Conservation (phyloP, 2,113 vertebrate genomes). For the Cygnus buccinator region DNA sequence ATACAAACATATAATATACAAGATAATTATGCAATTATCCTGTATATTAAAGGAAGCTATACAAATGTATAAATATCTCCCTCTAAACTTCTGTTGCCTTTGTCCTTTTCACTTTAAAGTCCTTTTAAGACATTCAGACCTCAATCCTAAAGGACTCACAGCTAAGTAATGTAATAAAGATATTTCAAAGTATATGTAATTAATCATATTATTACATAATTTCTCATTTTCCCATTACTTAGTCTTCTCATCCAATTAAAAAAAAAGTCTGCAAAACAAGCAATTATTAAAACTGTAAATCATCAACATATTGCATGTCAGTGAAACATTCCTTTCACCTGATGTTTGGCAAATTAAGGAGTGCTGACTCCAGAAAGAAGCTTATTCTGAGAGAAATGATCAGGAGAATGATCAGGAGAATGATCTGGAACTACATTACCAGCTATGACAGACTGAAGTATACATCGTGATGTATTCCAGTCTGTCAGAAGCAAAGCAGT, state of each 20-base stretch:
- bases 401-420: background rate
- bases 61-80: background rate
- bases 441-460: background rate
- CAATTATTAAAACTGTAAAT: background rate
- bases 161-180: background rate
- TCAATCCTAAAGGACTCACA: background rate
- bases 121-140: background rate
- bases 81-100: background rate
- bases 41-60: background rate
- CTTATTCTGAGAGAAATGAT: background rate
- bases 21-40: background rate
- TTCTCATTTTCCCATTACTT: background rate
- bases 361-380: background rate
- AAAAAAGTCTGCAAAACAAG: background rate
- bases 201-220: background rate
- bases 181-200: background rate
- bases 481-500: background rate
- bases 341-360: background rate
- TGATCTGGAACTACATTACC: background rate
- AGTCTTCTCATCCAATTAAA: background rate
- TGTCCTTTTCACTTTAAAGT: background rate
- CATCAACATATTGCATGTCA: background rate
- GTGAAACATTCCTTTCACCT: background rate
- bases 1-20: too few species aligned
- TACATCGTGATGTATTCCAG: background rate